Evolutionary conservation across 2,113 vertebrate species (phyloP).

Genomic region (Tamias sibiricus): DNA sequence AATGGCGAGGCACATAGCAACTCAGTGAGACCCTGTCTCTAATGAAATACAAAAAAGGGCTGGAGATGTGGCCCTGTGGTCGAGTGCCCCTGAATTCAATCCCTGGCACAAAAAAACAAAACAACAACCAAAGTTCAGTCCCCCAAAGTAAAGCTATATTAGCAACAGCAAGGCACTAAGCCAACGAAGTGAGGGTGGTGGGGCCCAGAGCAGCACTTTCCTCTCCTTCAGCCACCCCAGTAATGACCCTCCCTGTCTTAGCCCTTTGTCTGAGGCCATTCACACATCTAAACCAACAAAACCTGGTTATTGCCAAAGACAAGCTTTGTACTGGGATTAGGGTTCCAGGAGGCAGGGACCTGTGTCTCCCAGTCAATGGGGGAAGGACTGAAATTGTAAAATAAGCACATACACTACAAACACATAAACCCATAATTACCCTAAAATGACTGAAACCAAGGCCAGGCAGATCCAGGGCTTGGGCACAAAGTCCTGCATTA

Average conservation of each 20-base stretch:
- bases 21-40: too few species aligned
- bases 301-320: too few species aligned
- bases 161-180: too few species aligned
- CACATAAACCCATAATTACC: background rate
- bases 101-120: too few species aligned
- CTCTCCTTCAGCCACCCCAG: background rate
- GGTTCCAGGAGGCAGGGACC: too few species aligned
- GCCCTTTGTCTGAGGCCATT: background rate
- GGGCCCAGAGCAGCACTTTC: background rate
- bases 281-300: background rate
- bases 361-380: background rate
- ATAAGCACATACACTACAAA: background rate
- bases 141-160: too few species aligned
- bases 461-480: background rate
- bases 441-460: background rate
- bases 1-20: too few species aligned
- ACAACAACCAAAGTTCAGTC: too few species aligned
- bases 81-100: too few species aligned
- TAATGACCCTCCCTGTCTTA: background rate
- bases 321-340: too few species aligned
- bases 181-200: rapidly evolving
- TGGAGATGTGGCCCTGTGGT: too few species aligned
- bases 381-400: background rate
- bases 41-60: too few species aligned
- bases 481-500: background rate